A percentile compares a stretch with the other conserved stretches of the same genome.
Evolutionary conservation across 2,797 vertebrate genomes (phyloP).

Genomic region (Danio jaintianensis): DNA sequence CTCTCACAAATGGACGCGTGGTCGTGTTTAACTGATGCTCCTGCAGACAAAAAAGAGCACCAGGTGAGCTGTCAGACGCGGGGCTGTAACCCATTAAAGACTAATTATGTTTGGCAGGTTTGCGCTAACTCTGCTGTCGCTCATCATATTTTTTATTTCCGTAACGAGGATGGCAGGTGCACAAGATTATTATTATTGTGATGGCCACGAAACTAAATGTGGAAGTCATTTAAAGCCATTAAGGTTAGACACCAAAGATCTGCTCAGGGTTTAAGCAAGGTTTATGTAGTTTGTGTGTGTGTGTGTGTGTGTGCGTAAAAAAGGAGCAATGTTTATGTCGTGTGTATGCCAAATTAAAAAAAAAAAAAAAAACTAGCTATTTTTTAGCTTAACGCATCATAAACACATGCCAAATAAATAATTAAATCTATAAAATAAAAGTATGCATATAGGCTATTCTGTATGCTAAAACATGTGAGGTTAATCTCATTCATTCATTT

Average conservation of each 20-base stretch:
- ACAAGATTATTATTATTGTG: constrained; percentile 34
- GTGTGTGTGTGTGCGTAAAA: too few species aligned
- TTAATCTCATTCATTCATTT: too few species aligned
- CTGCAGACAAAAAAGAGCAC: constrained; percentile 64
- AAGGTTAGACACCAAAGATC: constrained; percentile 5
- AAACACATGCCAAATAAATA: constrained; percentile 44
- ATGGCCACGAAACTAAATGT: constrained; percentile 26
- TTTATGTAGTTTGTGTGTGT: not conserved
- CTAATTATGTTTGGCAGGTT: constrained; percentile 72
- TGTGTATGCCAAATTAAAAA: not conserved
- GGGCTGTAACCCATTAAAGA: constrained; percentile 47
- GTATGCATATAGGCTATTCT: constrained; percentile 61
- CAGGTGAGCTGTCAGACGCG: constrained; percentile 66
- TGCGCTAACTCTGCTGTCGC: constrained; percentile 65
- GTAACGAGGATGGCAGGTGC: constrained; percentile 54
- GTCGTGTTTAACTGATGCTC: constrained; percentile 41
- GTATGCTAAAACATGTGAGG: constrained; percentile 74
- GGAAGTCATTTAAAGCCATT: constrained; percentile 35
- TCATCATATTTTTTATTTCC: constrained; percentile 46
- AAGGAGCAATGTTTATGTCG: too few species aligned
- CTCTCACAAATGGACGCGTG: constrained; percentile 66
- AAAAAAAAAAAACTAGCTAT: not conserved
- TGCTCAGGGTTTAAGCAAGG: not conserved
- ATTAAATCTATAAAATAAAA: constrained; percentile 77
- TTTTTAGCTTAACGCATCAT: not conserved